Evolutionary conservation across 2,888 invertebrate genomes (phyloP), one percentile per base, ranked within the genome.

Genomic region (Alloplasta piceator): DNA sequence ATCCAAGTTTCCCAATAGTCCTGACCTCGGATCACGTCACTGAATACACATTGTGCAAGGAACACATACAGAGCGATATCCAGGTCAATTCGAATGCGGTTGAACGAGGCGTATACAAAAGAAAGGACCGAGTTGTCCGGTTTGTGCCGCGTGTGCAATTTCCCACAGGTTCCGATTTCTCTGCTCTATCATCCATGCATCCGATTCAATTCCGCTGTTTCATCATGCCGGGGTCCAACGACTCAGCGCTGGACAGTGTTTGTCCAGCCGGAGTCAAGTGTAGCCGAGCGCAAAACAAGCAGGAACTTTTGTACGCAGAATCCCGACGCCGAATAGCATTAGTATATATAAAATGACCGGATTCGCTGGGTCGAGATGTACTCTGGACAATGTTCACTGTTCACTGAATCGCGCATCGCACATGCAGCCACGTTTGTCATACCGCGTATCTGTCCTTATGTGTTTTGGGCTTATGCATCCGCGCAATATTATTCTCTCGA

Each of bases 41-140:
- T 66, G 71, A 74, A 85, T 87, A 85, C 84, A 78, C 26, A 85
- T 84, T 85, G 26, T 26, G 26, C 26, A 26, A 26, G 26, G 83
- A 85, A 86, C 83, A 77, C 80, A 76, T 82, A 83, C 77, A 82
- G 78, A 82, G 78, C 73, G 58, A 38, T 10, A 48, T 56, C 55
- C 48, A 46, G 68, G 26, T 70, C 39, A 63, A 58, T 68, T 46
- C 36, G 16, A 72, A 48, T 58, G 48, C 56, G 41, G 46, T 61
- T 68, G 72, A 70, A 10, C 76, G 56, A 58, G 66, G 68, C 66
- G 80, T 68, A 81, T 76, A 75, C 80, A 73, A 76, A 63, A 70
- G 74, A 76, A 70, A 77, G 71, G 73, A 77, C 70, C 48, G 67
- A 58, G 46, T 71, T 26, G 56, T 67, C 72, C 70, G 70, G 58